Evolutionary conservation across 2,113 vertebrate genomes (phyloP), one percentile per base, ranked within the genome.

Genomic region (Lamprologus sp.): DNA sequence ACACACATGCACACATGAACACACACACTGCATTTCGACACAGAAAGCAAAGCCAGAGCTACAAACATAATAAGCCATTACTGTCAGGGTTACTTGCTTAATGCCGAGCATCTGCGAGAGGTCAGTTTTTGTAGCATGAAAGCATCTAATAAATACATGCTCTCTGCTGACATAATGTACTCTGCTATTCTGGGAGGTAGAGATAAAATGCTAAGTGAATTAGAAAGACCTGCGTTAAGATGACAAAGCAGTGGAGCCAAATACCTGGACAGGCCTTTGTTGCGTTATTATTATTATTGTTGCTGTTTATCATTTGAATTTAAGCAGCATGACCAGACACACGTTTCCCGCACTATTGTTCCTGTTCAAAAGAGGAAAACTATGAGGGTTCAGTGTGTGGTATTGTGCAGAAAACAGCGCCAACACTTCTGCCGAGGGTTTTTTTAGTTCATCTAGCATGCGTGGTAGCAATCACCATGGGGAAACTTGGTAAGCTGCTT

Each of bases 161-260:
- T 86, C 47, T 45, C 19, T 68, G 73, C 83, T 83, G 87, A 85
- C 80, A 81, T 55, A 82, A 45, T 84, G 73, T 12, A 14, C 13
- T 70, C 45, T 79, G 88, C 8, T 79, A 54, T 77, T 82, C 87
- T 87, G 80, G 42, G 53, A 83, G 60, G 45, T 28, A 87, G 56
- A 92, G 88, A 94, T 83, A 86, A 89, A 89, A 83, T 49, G 51
- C 79, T 73, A 80, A 85, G 56, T 79, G 55, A 88, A 90, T 84
- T 84, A 87, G 49, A 89, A 81, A 81, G 63, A 65, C 77, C 68
- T 35, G 54, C 28, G 58, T 90, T 83, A 40, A 82, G 73, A 84
- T 87, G 90, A 91, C 84, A 60, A 47, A 73, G 60, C 65, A 87
- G 53, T 56, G 79, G 63, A 88, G 58, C 79, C 42, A 56, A 84